Conservation (phyloP, 2,113 vertebrate species). For the Hippocampus zosterae region DNA sequence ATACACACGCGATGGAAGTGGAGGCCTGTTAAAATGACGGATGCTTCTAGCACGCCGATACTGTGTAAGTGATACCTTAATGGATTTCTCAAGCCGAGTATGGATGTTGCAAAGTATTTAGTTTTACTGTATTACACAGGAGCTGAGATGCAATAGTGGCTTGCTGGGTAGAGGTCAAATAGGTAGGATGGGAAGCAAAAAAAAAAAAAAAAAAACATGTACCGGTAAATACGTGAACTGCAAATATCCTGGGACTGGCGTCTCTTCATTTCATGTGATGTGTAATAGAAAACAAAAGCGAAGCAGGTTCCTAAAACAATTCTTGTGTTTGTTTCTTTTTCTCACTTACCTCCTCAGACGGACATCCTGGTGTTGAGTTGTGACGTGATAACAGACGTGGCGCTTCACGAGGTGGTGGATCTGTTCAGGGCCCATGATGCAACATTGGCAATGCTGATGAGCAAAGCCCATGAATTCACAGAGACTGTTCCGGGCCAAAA, state of each 20-base stretch:
- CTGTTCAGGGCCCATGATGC: constrained; percentile 92
- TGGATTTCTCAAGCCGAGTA: constrained; percentile 25
- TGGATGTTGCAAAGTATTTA: neutral
- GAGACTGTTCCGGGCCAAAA: constrained; percentile 92
- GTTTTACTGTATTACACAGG: constrained; percentile 9
- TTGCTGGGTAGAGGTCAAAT: neutral
- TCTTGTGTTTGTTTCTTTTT: constrained; percentile 1
- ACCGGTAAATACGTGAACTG: neutral
- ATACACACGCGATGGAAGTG: constrained; percentile 22
- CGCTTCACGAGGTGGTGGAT: constrained; percentile 93
- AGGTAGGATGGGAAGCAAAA: neutral
- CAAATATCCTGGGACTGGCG: neutral
- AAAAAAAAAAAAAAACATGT: neutral
- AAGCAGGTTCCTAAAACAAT: neutral
- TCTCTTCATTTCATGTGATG: neutral
- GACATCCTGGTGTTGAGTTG: constrained; percentile 93
- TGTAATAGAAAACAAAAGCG: neutral
- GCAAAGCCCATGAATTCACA: constrained; percentile 82
- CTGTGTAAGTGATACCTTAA: constrained; percentile 11
- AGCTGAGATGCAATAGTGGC: neutral
- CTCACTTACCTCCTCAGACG: constrained; percentile 70
- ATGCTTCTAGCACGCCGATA: constrained; percentile 15
- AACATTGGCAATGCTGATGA: constrained; percentile 93
- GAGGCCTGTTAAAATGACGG: constrained; percentile 25
- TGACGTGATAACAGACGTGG: constrained; percentile 92